phyloP scores from a whole-genome alignment of 1,140 invertebrate genomes.

The Dryas iulia region DNA sequence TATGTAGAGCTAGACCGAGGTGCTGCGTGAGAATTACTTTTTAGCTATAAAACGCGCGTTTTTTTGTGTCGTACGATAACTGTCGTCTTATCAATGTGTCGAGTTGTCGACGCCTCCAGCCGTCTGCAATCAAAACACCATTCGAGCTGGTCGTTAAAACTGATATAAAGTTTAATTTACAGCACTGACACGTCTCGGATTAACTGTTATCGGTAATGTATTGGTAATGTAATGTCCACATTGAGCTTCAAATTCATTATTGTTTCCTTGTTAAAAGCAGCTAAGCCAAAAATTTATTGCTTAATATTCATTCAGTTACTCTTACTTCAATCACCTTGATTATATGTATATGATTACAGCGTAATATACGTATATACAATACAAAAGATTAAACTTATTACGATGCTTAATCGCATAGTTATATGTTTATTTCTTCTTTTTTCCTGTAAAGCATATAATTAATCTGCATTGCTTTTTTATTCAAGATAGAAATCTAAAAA shows the following conservation, averaged over 20 bases:
- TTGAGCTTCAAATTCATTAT: conserved; percentile 53
- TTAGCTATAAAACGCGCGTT: conserved; percentile 68
- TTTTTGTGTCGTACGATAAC: conserved; percentile 65
- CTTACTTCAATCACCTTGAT: neutral
- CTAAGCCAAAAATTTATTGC: conserved; percentile 51
- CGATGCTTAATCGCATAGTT: too few relatives aligned
- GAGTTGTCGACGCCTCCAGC: conserved; percentile 78
- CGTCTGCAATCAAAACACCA: conserved; percentile 77
- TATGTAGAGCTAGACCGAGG: conserved; percentile 30
- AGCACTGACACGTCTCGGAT: conserved; percentile 62
- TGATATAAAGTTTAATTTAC: conserved; percentile 80
- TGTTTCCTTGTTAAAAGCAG: conserved; percentile 64
- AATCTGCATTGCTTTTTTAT: too few relatives aligned
- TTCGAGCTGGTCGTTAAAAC: conserved; percentile 76
- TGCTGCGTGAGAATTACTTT: conserved; percentile 50
- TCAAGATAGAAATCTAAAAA: too few relatives aligned
- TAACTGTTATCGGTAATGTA: conserved; percentile 74
- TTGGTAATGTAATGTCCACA: conserved; percentile 70
- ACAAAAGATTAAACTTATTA: too few relatives aligned
- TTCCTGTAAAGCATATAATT: too few relatives aligned
- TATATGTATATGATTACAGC: conserved; percentile 12
- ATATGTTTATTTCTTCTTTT: too few relatives aligned
- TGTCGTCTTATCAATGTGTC: conserved; percentile 75
- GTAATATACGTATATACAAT: too few relatives aligned
- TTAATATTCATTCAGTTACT: conserved; percentile 40